phyloP scores from a whole-genome alignment of 1,140 invertebrate genomes.

The Aphis craccivora region DNA sequence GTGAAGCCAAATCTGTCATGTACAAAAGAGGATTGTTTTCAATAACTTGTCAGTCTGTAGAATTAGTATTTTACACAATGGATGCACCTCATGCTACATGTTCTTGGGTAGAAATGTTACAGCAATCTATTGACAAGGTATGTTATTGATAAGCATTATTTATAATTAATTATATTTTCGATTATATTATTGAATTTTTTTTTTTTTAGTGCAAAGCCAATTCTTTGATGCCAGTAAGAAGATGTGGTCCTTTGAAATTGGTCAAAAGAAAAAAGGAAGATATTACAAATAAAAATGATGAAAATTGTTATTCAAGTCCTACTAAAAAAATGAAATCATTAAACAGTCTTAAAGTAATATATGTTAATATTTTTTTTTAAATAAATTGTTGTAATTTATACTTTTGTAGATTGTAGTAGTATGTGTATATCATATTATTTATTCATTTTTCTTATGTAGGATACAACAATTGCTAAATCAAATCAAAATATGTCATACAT shows the following conservation, averaged over 20 bases:
- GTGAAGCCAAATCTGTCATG: slow-evolving; percentile 68
- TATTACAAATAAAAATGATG: slow-evolving; percentile 13
- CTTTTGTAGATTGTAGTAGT: background rate
- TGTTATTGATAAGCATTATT: background rate
- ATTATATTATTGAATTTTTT: background rate
- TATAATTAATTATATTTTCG: background rate
- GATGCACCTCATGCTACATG: slow-evolving; percentile 66
- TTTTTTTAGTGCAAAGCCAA: slow-evolving; percentile 49
- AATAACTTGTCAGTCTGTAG: slow-evolving; percentile 69
- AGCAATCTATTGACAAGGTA: slow-evolving; percentile 68
- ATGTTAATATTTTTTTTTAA: background rate
- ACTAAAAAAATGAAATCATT: slow-evolving; percentile 57
- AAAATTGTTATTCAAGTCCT: slow-evolving; percentile 52
- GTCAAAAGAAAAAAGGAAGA: slow-evolving; percentile 50
- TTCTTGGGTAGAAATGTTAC: slow-evolving; percentile 69
- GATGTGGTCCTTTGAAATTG: slow-evolving; percentile 52
- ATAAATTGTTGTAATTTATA: too few relatives aligned
- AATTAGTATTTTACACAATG: slow-evolving; percentile 69
- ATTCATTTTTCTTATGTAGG: background rate
- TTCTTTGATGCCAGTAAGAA: slow-evolving; percentile 53
- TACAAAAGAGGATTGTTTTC: slow-evolving; percentile 68
- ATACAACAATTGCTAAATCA: slow-evolving; percentile 34
- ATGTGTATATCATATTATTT: background rate
- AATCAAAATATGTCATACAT: slow-evolving; percentile 39
- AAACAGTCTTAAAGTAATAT: background rate